phyloP scores from a whole-genome alignment of 2,888 invertebrate species.

The Blastobasis adustella region DNA sequence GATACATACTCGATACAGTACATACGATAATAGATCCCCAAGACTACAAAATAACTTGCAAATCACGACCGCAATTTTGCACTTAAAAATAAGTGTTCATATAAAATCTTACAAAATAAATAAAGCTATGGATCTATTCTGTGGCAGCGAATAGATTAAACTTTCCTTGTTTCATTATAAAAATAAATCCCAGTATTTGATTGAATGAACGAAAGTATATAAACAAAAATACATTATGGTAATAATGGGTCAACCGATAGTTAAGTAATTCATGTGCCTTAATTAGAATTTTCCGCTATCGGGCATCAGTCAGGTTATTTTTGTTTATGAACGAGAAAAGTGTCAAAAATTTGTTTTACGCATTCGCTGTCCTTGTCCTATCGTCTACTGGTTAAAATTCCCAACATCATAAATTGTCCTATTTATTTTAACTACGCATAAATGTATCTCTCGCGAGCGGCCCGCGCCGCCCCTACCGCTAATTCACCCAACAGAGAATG shows the following conservation, averaged over 20 bases:
- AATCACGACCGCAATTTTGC: not conserved
- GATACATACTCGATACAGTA: constrained; percentile 9
- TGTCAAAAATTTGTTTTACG: constrained; percentile 22
- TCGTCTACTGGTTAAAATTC: constrained; percentile 34
- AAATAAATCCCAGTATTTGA: too few relatives aligned
- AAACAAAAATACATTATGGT: constrained; percentile 3
- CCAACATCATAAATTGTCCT: constrained; percentile 46
- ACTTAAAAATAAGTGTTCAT: constrained; percentile 3
- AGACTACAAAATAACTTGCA: not conserved
- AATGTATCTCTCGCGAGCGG: constrained; percentile 43
- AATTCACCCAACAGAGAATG: constrained; percentile 47
- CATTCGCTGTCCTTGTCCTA: constrained; percentile 28
- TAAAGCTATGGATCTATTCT: constrained; percentile 40
- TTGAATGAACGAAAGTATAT: not conserved
- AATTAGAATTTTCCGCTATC: constrained; percentile 1
- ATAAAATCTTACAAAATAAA: constrained; percentile 49
- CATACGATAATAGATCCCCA: constrained; percentile 8
- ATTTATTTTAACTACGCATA: constrained; percentile 46
- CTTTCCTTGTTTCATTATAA: too few relatives aligned
- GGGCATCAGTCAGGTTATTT: constrained; percentile 16
- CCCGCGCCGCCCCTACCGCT: constrained; percentile 30
- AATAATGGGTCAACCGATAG: constrained; percentile 15
- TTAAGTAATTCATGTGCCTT: constrained; percentile 42
- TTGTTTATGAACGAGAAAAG: constrained; percentile 21
- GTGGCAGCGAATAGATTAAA: not conserved